Conservation (phyloP, 2,888 invertebrate genomes). For the Heteromurus nitidus region DNA sequence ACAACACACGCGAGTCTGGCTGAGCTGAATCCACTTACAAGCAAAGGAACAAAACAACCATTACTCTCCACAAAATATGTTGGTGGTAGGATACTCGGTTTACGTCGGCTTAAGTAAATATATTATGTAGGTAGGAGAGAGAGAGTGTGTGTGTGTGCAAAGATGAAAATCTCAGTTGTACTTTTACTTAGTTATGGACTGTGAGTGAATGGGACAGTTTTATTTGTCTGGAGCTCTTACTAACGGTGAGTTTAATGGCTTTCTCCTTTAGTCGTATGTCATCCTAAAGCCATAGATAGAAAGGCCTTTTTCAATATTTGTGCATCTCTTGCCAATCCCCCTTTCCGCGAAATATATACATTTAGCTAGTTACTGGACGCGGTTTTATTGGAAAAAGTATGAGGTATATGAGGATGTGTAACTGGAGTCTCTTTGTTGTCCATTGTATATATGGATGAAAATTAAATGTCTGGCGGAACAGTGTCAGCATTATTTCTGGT, state of each 20-base stretch:
- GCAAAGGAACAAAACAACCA: constrained; percentile 53
- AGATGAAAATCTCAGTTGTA: constrained; percentile 58
- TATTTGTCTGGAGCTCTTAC: constrained; percentile 62
- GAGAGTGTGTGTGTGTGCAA: background rate
- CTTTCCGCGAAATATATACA: too few species aligned
- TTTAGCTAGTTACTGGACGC: too few species aligned
- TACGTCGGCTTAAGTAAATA: background rate
- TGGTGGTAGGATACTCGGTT: constrained; percentile 15
- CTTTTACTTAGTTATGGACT: constrained; percentile 29
- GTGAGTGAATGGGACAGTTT: constrained; percentile 66
- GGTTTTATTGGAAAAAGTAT: too few species aligned
- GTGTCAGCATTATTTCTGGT: too few species aligned
- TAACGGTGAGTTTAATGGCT: constrained; percentile 60
- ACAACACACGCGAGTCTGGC: constrained; percentile 2
- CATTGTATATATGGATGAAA: too few species aligned
- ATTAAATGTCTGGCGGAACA: too few species aligned
- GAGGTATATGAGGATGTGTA: too few species aligned
- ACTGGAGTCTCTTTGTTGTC: too few species aligned
- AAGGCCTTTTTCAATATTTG: too few species aligned
- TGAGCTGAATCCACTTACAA: background rate
- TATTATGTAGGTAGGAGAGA: background rate
- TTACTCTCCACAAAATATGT: constrained; percentile 57
- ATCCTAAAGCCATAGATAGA: constrained; percentile 13
- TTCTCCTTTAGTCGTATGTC: constrained; percentile 43
- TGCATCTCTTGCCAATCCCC: too few species aligned